Percentiles rank a stretch among this genome's conserved stretches.
phyloP scores from a whole-genome alignment of 1,140 invertebrate species.

The Glomeris maerens region DNA sequence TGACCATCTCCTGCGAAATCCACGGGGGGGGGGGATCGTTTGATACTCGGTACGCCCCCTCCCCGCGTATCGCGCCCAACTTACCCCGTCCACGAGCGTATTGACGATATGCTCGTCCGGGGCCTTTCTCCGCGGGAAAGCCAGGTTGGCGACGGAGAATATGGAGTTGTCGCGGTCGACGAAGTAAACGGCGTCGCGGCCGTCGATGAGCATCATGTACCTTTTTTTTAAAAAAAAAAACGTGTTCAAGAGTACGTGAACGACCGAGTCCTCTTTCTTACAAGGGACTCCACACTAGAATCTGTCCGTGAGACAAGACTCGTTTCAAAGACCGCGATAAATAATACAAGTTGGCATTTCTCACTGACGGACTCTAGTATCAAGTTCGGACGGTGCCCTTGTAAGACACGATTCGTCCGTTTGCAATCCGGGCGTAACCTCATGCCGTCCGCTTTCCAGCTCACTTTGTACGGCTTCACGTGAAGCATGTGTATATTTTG shows the following conservation, averaged over 20 bases:
- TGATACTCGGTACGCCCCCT: no score
- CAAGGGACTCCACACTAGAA: no score
- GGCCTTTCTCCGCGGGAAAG: conserved; percentile 63
- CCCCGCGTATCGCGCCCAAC: neutral
- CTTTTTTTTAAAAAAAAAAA: conserved; percentile 35
- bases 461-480: conserved; percentile 79
- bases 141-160: conserved; percentile 68
- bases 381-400: no score
- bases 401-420: no score
- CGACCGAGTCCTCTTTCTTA: no score
- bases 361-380: no score
- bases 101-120: conserved; percentile 51
- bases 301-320: no score
- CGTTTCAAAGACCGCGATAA: no score
- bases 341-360: no score
- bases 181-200: conserved; percentile 71
- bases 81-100: conserved; percentile 79
- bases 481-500: conserved; percentile 62
- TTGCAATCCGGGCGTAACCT: conserved; percentile 37
- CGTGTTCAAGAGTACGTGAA: conserved; percentile 3
- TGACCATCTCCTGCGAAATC: conserved; percentile 71
- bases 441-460: conserved; percentile 98
- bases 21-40: neutral
- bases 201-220: conserved; percentile 93
- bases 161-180: conserved; percentile 89